Evolutionary conservation across 2,797 vertebrate genomes (phyloP).

Genomic region (Tinamus major): DNA sequence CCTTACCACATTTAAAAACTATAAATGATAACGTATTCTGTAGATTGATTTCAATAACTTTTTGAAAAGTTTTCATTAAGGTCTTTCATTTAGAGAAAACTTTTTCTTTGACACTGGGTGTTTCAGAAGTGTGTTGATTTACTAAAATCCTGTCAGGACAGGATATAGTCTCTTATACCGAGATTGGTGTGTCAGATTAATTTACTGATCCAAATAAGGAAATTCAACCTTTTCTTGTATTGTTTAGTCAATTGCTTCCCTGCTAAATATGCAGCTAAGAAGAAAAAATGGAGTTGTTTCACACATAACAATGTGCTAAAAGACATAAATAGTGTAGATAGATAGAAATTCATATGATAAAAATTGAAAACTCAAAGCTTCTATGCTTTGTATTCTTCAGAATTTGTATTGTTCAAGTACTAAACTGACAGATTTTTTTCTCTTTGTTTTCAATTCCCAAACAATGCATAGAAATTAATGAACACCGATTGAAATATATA

Average conservation of each 20-base stretch:
- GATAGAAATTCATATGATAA: not conserved
- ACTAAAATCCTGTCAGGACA: not conserved
- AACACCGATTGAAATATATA: not conserved
- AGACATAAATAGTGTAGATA: not conserved
- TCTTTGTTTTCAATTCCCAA: not conserved
- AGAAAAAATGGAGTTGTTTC: not conserved
- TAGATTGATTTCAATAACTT: not conserved
- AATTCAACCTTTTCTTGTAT: not conserved
- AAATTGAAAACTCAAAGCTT: not conserved
- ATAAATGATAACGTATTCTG: not conserved
- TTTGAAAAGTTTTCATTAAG: not conserved
- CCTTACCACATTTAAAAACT: not conserved
- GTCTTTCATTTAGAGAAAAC: not conserved
- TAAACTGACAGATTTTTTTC: not conserved
- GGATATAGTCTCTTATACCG: not conserved
- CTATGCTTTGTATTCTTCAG: not conserved
- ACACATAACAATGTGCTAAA: not conserved
- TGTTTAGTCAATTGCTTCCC: not conserved
- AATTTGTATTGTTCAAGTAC: not conserved
- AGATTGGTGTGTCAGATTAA: not conserved
- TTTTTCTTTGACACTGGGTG: fast-evolving
- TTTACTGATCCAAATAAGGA: not conserved
- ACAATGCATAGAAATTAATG: not conserved
- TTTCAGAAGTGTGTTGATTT: not conserved
- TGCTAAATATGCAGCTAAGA: not conserved